Evolutionary conservation across 1,140 invertebrate genomes (phyloP).

Genomic region (Melitaea cinxia): DNA sequence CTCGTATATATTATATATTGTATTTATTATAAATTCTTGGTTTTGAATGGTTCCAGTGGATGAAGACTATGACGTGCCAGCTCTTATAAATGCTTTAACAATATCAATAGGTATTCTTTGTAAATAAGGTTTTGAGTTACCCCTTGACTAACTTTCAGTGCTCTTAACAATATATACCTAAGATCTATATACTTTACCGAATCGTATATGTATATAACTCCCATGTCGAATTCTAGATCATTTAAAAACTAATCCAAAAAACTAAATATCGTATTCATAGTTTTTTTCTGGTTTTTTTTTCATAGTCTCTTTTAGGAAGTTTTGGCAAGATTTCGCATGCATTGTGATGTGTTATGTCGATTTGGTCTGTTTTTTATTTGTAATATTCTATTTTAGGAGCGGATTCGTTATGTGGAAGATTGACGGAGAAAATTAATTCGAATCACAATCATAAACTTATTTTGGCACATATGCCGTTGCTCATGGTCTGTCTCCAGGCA

Average conservation of each 20-base stretch:
- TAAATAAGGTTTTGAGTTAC: slow-evolving; percentile 47
- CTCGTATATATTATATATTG: slow-evolving; percentile 9
- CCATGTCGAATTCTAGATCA: neutral
- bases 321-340: slow-evolving; percentile 19
- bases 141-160: slow-evolving; percentile 46
- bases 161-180: neutral
- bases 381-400: slow-evolving; percentile 86
- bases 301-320: neutral
- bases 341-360: neutral
- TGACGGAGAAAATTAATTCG: slow-evolving; percentile 97
- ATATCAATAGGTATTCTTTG: slow-evolving; percentile 86
- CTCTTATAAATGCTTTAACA: slow-evolving; percentile 87
- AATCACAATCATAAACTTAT: slow-evolving; percentile 95
- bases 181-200: neutral
- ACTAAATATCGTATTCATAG: neutral
- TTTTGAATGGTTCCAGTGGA: slow-evolving; percentile 84
- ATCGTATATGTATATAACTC: neutral
- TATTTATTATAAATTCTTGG: slow-evolving; percentile 43
- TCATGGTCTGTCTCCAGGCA: slow-evolving; percentile 97
- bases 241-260: neutral
- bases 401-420: slow-evolving; percentile 94
- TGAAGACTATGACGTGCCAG: slow-evolving; percentile 88
- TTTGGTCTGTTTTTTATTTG: neutral
- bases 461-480: slow-evolving; percentile 95
- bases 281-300: neutral